Base-by-base conservation (phyloP, 2,113 vertebrate species). In the Hydrolagus affinis region DNA sequence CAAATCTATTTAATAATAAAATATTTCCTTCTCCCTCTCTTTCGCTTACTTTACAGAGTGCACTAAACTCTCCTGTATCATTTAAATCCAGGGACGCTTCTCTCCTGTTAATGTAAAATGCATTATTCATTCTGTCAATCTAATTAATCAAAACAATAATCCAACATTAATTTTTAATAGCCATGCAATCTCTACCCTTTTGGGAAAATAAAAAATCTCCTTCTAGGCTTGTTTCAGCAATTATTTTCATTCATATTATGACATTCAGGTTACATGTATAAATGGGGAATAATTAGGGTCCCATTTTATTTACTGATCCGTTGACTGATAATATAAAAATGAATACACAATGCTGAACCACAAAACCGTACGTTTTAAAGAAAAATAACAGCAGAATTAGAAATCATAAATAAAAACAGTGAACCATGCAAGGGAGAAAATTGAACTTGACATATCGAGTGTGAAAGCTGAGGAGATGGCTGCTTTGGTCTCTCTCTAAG, bases 371-470 rank as follows among this genome's bases (percentile, higher is more conserved):
- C 85, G n/a, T 85, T 86, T 85, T 28, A 85, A 86, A 86, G 44
- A 44, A 44, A 44, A 44, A 44, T 44, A 44, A 85, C 86, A 85
- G 71, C 74, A 86, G 64, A 70, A 75, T 78, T 60, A 71, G 68
- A 74, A 86, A 74, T 32, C 64, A 86, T 75, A 86, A 88, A 68
- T 78, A 86, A 88, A 74, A 85, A 88, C 88, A 89, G 88, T 89
- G 86, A 86, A 87, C 88, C 91, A 88, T 90, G 90, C 93, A 89
- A 90, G 87, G 86, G 87, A 87, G 90, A 91, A 89, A 92, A 89
- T 90, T 93, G 92, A 93, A 93, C 92, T 91, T 92, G 94, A 92
- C 91, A 91, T 89, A 91, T 89, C 87, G 90, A 88, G 88, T 87
- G 68, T 78, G 88, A 89, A 91, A 92, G 91, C 91, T 92, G 91